phyloP scores from a whole-genome alignment of 2,113 vertebrate genomes.

The Physeter macrocephalus region DNA sequence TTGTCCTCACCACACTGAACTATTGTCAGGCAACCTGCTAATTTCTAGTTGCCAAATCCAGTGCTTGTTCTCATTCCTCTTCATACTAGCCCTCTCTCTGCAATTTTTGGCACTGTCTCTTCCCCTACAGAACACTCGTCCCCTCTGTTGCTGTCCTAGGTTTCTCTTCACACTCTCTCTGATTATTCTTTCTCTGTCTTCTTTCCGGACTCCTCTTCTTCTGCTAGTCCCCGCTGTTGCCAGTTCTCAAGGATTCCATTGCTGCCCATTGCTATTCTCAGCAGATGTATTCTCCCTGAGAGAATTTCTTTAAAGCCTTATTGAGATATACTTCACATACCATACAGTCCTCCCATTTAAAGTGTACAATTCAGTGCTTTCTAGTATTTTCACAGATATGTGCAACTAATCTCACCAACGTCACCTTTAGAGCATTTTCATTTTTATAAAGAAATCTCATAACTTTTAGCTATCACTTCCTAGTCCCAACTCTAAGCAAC shows the following conservation, averaged over 20 bases:
- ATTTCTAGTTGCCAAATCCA: not conserved
- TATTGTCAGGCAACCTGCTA: not conserved
- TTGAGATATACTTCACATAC: not conserved
- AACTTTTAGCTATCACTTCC: not conserved
- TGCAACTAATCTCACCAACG: not conserved
- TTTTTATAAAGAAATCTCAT: not conserved
- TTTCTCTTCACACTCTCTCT: not conserved
- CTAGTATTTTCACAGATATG: not conserved
- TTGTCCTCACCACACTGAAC: not conserved
- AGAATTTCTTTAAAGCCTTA: not conserved
- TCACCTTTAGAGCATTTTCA: not conserved
- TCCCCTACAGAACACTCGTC: not conserved
- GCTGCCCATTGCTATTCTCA: not conserved
- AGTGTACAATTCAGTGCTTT: not conserved
- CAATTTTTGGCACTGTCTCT: not conserved
- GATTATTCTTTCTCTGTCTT: not conserved
- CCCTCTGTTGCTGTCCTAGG: not conserved
- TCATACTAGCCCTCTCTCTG: not conserved
- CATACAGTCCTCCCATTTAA: not conserved
- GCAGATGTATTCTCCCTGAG: not conserved
- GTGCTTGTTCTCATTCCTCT: not conserved
- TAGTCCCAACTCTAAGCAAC: not conserved
- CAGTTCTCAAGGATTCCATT: not conserved
- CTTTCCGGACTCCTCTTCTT: not conserved
- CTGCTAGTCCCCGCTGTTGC: not conserved